A percentile compares a stretch with the other conserved stretches of the same genome.
phyloP scores from a whole-genome alignment of 2,797 vertebrate genomes.

The Sebastes kiyomatsui region DNA sequence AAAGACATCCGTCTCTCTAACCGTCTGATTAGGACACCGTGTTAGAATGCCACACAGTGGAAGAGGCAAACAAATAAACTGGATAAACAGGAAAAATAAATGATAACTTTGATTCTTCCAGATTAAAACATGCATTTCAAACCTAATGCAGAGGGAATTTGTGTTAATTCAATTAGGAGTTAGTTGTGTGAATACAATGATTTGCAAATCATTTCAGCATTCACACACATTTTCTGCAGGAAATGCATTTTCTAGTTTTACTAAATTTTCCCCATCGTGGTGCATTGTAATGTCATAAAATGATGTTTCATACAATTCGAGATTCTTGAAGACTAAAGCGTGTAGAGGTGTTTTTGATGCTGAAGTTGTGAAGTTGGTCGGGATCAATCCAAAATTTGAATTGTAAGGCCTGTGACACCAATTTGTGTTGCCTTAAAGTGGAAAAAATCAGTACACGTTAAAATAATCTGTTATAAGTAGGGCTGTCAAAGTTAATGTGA shows the following conservation, averaged over 20 bases:
- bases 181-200: neutral
- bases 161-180: neutral
- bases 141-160: neutral
- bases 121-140: constrained; percentile 11
- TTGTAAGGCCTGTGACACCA: neutral
- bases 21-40: neutral
- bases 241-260: neutral
- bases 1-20: neutral
- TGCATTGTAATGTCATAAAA: neutral
- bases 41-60: neutral
- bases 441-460: neutral
- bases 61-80: neutral
- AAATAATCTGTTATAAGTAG: neutral
- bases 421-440: neutral
- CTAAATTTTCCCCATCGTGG: neutral
- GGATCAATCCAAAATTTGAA: neutral
- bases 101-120: neutral
- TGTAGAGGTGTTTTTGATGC: neutral
- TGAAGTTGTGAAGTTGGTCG: neutral
- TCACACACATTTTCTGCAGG: neutral
- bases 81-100: neutral
- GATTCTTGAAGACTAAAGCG: neutral
- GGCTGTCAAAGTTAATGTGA: too few species aligned
- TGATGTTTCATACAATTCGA: neutral
- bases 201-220: neutral